Percentiles rank a stretch among this genome's conserved stretches.
Conservation (phyloP, 2,113 vertebrate species). For the Antechinus flavipes region DNA sequence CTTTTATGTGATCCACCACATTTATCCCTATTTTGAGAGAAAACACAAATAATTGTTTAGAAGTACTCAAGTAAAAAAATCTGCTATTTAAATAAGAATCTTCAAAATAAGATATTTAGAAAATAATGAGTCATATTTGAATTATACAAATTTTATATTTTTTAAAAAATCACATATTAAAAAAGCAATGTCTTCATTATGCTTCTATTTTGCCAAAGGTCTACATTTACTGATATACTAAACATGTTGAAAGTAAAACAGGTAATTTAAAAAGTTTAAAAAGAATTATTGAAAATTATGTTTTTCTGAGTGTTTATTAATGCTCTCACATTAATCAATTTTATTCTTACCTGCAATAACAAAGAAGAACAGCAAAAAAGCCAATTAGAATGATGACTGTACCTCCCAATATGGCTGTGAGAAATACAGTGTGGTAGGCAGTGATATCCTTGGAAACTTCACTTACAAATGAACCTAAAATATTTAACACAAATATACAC, state of each 20-base stretch:
- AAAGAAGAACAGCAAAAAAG: slow-evolving; percentile 92
- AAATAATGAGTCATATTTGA: neutral
- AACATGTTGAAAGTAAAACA: neutral
- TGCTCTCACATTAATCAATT: neutral
- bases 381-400: slow-evolving; percentile 91
- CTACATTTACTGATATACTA: neutral
- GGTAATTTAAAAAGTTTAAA: neutral
- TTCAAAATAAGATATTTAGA: neutral
- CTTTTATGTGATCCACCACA: slow-evolving; percentile 84
- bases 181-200: neutral
- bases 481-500: slow-evolving; percentile 67
- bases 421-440: slow-evolving; percentile 92
- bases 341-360: slow-evolving; percentile 93
- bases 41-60: slow-evolving; percentile 45
- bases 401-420: slow-evolving; percentile 93
- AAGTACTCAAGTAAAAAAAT: slow-evolving; percentile 10
- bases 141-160: neutral
- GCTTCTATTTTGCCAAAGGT: neutral
- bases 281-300: neutral
- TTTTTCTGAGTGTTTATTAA: neutral
- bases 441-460: slow-evolving; percentile 89
- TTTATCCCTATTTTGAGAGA: slow-evolving; percentile 83
- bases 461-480: slow-evolving; percentile 87
- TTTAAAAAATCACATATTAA: neutral
- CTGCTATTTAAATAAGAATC: neutral